Conservation (phyloP, 2,797 vertebrate species). For the Xiphophorus birchmanni region DNA sequence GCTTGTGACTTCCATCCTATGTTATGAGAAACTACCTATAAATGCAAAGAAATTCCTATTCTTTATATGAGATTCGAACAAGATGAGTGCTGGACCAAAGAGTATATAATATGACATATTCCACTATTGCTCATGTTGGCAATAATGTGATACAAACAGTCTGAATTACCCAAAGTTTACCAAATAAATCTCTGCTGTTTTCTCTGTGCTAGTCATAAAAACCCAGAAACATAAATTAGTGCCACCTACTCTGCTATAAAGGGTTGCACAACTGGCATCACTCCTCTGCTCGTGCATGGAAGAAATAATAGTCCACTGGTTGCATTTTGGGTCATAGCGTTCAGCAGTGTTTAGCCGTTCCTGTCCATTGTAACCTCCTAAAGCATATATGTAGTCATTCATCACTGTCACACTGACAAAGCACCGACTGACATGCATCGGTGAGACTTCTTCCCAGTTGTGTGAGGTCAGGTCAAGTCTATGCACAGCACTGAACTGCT, state of each 20-base stretch:
- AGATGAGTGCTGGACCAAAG: no score
- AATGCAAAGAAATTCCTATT: no score
- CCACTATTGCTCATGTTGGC: no score
- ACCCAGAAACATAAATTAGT: background rate
- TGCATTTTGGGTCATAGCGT: slow-evolving; percentile 80
- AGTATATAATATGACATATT: no score
- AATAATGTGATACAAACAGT: background rate
- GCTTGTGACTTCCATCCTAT: no score
- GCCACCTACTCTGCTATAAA: slow-evolving; percentile 72
- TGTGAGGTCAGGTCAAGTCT: slow-evolving; percentile 78
- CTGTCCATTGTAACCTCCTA: slow-evolving; percentile 85
- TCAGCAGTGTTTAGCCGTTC: slow-evolving; percentile 81
- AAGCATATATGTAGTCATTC: slow-evolving; percentile 82
- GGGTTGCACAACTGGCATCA: slow-evolving; percentile 76
- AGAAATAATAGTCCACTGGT: slow-evolving; percentile 85
- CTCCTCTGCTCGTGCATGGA: slow-evolving; percentile 84
- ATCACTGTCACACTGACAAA: slow-evolving; percentile 83
- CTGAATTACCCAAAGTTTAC: background rate
- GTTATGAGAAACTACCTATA: no score
- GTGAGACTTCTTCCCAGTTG: slow-evolving; percentile 83
- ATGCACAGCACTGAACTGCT: slow-evolving; percentile 80
- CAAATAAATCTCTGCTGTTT: background rate
- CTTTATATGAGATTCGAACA: background rate
- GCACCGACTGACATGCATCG: slow-evolving; percentile 83
- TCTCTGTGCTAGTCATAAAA: background rate